A percentile compares a stretch with the other conserved stretches of the same genome.
Conservation (phyloP, 2,797 vertebrate species). For the Varecia variegata region DNA sequence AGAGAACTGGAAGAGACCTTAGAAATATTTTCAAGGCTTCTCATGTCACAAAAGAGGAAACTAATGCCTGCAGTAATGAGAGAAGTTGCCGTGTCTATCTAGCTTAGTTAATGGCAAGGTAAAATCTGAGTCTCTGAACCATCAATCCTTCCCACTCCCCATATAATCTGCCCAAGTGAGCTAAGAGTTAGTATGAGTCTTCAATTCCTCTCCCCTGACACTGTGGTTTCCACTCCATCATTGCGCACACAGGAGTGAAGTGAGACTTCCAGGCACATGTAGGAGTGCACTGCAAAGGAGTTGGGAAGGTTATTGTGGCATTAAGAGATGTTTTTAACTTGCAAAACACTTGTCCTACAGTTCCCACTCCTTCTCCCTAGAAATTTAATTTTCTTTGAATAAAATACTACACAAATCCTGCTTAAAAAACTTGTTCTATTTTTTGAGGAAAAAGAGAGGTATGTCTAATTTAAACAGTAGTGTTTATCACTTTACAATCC, state of each 20-base stretch:
- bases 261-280: background rate
- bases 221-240: background rate
- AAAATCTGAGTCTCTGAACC: background rate
- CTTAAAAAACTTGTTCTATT: background rate
- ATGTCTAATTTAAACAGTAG: background rate
- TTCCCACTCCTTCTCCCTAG: rapidly evolving
- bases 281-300: rapidly evolving
- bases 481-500: background rate
- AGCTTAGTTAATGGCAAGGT: background rate
- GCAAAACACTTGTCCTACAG: background rate
- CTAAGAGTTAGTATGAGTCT: background rate
- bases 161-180: background rate
- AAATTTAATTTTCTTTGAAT: background rate
- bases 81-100: background rate
- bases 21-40: background rate
- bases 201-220: background rate
- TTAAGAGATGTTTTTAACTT: background rate
- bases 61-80: background rate
- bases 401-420: background rate
- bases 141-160: background rate
- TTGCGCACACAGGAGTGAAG: background rate
- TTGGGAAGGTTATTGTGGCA: background rate
- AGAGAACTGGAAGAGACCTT: background rate
- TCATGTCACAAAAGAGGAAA: background rate
- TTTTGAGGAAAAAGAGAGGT: background rate